Base-by-base conservation (phyloP, 2,888 invertebrate genomes). In the Spialia ferax region DNA sequence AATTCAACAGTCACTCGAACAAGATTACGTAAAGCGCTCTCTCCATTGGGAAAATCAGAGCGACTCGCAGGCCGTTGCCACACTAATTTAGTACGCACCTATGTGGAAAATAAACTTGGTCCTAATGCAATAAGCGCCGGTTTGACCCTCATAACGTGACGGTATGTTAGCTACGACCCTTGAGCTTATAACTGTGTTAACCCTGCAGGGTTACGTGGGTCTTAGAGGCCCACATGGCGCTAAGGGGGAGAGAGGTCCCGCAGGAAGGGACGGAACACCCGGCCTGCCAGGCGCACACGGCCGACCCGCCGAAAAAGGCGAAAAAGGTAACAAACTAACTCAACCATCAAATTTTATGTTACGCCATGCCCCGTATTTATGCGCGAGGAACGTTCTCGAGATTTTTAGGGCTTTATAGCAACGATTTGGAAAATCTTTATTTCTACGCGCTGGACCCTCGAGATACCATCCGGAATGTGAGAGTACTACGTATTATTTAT, bases 281-380 rank as follows among this genome's bases (percentile, higher is more conserved):
- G 95, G 95, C 70, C 78, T 95, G 74, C 88, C 95, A 70, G 86
- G 95, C 84, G 78, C 94, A 72, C 87, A 94, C 88, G 85, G 95
- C 78, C 85, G 93, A 73, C 95, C 96, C 63, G 96, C 97, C 10
- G 96, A 96, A 80, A 97, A 97, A 86, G 97, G 97, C 68, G 96
- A 96, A 78, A 96, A 96, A 88, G 95, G 96, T 83, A 95, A 94
- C 81, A 78, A 85, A 87, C 81, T 84, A 85, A 89, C 88, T 91
- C 85, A 85, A 86, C 91, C 91, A 91, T 92, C 87, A 93, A 93
- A 91, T 92, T 93, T 93, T 92, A 93, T 92, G 89, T 87, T 87
- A 80, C 86, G 85, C 87, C 87, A 87, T 89, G 86, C 87, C 87
- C 88, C 84, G 87, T 90, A 92, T 92, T 92, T 92, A 91, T 89